Conservation (phyloP, 2,113 vertebrate species). For the Jacana jacana region DNA sequence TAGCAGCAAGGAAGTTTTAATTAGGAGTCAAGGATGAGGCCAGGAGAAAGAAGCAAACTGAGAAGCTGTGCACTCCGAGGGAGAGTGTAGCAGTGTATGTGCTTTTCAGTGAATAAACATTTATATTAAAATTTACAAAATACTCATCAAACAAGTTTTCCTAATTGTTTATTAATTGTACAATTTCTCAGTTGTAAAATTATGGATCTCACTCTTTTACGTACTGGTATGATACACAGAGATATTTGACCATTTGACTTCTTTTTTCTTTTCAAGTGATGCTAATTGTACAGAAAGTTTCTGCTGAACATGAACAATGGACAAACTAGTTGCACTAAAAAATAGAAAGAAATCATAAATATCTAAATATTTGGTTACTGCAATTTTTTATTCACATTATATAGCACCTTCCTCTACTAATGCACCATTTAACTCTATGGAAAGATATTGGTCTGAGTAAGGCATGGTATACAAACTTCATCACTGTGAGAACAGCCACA, state of each 20-base stretch:
- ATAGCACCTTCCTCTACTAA: background rate
- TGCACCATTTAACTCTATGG: no score
- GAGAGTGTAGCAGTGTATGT: background rate
- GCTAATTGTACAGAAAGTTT: background rate
- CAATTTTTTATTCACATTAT: background rate
- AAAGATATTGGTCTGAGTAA: background rate
- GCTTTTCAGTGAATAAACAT: background rate
- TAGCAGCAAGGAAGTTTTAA: background rate
- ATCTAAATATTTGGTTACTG: background rate
- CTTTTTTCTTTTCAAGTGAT: background rate
- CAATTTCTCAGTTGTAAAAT: background rate
- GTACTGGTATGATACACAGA: background rate
- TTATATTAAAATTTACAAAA: background rate
- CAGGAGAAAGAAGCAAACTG: background rate
- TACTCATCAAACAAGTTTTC: background rate
- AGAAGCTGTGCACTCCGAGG: background rate
- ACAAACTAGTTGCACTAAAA: background rate
- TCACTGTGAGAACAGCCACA: background rate
- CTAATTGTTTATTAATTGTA: background rate
- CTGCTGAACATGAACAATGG: background rate
- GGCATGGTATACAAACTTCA: background rate
- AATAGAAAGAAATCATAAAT: background rate
- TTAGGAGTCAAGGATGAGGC: background rate
- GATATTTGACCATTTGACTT: background rate
- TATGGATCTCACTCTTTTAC: background rate